Evolutionary conservation across 2,113 vertebrate species (phyloP).

Genomic region (Amphiprion ocellaris): DNA sequence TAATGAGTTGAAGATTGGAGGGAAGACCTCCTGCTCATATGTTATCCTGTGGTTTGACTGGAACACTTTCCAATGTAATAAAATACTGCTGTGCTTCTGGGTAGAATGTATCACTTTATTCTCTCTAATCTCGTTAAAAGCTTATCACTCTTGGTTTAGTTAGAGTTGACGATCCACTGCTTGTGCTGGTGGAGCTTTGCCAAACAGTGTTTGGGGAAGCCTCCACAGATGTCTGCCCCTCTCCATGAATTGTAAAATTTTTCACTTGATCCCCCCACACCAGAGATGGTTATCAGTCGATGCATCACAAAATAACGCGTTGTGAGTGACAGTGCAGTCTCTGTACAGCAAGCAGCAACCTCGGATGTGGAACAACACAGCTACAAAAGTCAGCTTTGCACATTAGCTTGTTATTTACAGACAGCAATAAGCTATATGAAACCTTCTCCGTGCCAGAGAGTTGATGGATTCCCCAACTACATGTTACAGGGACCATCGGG

Average conservation of each 20-base stretch:
- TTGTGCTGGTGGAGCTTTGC: constrained; percentile 52
- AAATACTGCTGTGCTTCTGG: constrained; percentile 52
- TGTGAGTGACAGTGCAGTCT: constrained; percentile 20
- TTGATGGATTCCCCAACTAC: constrained; percentile 63
- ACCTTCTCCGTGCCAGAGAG: constrained; percentile 41
- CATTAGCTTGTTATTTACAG: constrained; percentile 71
- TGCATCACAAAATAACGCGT: constrained; percentile 38
- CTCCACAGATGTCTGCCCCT: constrained; percentile 35
- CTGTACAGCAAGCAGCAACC: constrained; percentile 22
- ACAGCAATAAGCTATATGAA: constrained; percentile 58
- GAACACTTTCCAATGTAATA: constrained; percentile 32
- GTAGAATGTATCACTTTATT: constrained; percentile 62
- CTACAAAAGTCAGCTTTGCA: constrained; percentile 63
- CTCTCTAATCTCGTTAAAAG: constrained; percentile 69
- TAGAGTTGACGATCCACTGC: constrained; percentile 49
- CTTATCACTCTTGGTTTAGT: constrained; percentile 63
- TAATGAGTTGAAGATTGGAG: constrained; percentile 22
- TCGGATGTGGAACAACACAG: constrained; percentile 44
- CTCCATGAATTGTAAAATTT: constrained; percentile 58
- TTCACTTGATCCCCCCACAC: constrained; percentile 44
- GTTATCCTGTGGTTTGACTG: constrained; percentile 42
- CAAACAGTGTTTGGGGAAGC: constrained; percentile 50
- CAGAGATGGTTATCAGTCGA: constrained; percentile 46
- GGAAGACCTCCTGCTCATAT: constrained; percentile 25
- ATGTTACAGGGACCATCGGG: constrained; percentile 65